phyloP scores from a whole-genome alignment of 2,113 vertebrate species.

The Ceyx melanurus region DNA sequence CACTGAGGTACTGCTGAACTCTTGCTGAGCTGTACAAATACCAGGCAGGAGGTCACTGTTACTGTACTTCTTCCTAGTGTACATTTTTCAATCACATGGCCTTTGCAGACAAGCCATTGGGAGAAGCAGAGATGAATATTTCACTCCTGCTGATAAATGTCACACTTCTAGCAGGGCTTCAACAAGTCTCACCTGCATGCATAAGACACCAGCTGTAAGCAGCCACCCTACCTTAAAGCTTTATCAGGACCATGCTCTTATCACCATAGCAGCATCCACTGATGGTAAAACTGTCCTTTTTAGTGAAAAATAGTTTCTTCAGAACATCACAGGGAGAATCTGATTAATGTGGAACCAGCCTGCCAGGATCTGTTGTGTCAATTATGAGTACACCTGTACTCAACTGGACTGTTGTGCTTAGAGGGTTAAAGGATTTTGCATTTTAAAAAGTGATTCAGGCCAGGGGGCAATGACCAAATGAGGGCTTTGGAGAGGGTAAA shows the following conservation, averaged over 20 bases:
- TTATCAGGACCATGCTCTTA: slow-evolving; percentile 30
- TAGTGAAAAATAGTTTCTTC: neutral
- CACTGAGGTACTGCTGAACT: slow-evolving; percentile 36
- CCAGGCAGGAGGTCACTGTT: slow-evolving; percentile 21
- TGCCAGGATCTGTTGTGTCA: neutral
- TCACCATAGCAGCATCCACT: neutral
- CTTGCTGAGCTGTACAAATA: slow-evolving; percentile 22
- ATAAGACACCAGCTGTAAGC: slow-evolving; percentile 15
- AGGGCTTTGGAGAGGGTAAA: neutral
- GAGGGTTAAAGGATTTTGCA: neutral
- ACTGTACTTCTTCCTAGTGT: neutral
- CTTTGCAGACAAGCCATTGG: neutral
- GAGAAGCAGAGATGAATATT: neutral
- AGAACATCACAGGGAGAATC: neutral
- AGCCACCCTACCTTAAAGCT: slow-evolving; percentile 16
- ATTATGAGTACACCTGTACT: neutral
- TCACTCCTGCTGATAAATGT: neutral
- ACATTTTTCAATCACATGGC: neutral
- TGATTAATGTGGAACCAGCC: neutral
- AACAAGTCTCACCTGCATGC: neutral
- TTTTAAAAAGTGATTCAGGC: neutral
- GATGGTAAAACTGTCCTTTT: slow-evolving; percentile 22
- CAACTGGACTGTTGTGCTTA: neutral
- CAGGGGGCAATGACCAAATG: neutral
- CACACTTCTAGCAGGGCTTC: neutral